phyloP scores from a whole-genome alignment of 1,140 invertebrate genomes.

The Oryzaephilus surinamensis region DNA sequence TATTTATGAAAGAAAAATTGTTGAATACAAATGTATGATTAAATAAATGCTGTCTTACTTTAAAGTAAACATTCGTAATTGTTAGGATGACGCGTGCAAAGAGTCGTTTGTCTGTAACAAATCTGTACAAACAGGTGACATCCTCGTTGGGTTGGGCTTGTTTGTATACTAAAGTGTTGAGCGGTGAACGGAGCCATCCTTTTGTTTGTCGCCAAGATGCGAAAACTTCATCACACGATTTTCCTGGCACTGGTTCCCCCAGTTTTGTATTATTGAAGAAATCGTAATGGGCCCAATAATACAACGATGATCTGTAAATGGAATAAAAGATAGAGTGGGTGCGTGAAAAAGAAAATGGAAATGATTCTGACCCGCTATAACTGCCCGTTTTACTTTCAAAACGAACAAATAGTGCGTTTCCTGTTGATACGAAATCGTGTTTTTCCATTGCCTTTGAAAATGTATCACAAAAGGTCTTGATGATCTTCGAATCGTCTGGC shows the following conservation, averaged over 20 bases:
- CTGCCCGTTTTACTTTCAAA: conserved; percentile 87
- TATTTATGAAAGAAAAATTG: too few relatives aligned
- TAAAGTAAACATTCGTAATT: conserved; percentile 57
- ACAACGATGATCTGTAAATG: conserved; percentile 57
- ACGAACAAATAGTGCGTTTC: conserved; percentile 71
- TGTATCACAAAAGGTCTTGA: conserved; percentile 87
- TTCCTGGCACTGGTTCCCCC: conserved; percentile 65
- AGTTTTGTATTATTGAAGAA: conserved; percentile 83
- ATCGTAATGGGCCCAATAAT: conserved; percentile 87
- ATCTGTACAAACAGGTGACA: conserved; percentile 69
- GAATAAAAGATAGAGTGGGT: too few relatives aligned
- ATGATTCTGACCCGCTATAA: conserved; percentile 78
- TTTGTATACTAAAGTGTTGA: conserved; percentile 79
- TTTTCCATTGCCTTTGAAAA: conserved; percentile 86
- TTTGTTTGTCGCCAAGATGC: conserved; percentile 61
- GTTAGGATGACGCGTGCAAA: conserved; percentile 70
- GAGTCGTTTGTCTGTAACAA: conserved; percentile 67
- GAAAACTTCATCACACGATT: conserved; percentile 76
- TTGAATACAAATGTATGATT: too few relatives aligned
- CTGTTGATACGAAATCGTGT: conserved; percentile 79
- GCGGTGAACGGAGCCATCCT: conserved; percentile 63
- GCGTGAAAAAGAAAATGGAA: too few relatives aligned
- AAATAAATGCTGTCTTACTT: conserved; percentile 33
- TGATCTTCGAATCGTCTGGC: conserved; percentile 76
- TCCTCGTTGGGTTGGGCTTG: conserved; percentile 52